Conservation (phyloP, 2,888 invertebrate species). For the Lasioglossum malachurum region DNA sequence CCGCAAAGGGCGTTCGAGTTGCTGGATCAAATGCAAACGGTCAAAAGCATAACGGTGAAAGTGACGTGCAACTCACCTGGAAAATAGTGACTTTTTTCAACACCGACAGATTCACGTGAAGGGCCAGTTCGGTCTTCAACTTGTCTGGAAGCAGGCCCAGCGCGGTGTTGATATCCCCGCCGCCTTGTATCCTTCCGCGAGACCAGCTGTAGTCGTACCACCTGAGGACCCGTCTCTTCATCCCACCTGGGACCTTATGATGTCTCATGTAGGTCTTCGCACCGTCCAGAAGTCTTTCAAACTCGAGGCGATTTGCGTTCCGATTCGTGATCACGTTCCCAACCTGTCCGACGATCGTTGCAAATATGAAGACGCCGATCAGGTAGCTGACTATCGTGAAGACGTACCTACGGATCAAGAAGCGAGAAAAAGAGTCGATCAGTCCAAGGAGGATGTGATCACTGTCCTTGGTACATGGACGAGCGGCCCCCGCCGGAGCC, state of each 20-base stretch:
- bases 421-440: constrained; percentile 73
- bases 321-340: constrained; percentile 99
- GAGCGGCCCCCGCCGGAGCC: constrained; percentile 85
- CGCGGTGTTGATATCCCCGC: constrained; percentile 98
- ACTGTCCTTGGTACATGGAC: constrained; percentile 76
- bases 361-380: constrained; percentile 98
- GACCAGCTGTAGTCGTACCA: constrained; percentile 99
- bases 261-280: constrained; percentile 99
- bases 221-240: constrained; percentile 97
- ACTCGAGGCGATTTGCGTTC: constrained; percentile 97
- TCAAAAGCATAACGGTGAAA: not conserved
- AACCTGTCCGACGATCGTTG: constrained; percentile 98
- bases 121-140: constrained; percentile 97
- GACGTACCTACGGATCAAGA: constrained; percentile 90
- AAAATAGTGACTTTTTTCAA: constrained; percentile 93
- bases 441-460: constrained; percentile 75
- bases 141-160: constrained; percentile 97
- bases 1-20: too few species aligned
- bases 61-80: constrained; percentile 89
- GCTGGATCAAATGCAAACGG: too few species aligned
- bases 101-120: constrained; percentile 97
- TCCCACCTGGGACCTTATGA: constrained; percentile 97
- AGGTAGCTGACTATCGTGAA: constrained; percentile 99
- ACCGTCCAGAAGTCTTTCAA: constrained; percentile 96
- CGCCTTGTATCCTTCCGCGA: constrained; percentile 97